Conservation (phyloP, 2,888 invertebrate genomes). For the Cynaeus angustus region DNA sequence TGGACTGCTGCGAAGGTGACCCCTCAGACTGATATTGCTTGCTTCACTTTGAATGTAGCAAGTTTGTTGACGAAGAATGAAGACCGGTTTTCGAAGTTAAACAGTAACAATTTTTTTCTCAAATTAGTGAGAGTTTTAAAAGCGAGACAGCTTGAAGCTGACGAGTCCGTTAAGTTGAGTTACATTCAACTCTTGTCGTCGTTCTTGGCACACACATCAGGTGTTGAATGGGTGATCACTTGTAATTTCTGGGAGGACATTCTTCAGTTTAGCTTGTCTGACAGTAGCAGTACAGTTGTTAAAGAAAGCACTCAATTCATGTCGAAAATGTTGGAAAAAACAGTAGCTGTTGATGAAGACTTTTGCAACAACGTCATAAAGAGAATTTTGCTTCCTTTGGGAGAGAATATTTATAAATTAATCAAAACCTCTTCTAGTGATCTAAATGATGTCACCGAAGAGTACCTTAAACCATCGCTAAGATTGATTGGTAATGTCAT, state of each 20-base stretch:
- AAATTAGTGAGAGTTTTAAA: conserved; percentile 15
- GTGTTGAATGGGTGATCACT: conserved; percentile 78
- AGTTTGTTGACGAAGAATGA: conserved; percentile 77
- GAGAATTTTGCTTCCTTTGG: conserved; percentile 69
- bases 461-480: not conserved
- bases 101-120: conserved; percentile 67
- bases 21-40: conserved; percentile 59
- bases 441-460: conserved; percentile 19
- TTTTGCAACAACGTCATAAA: conserved; percentile 75
- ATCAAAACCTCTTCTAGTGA: conserved; percentile 58
- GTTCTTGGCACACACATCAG: conserved; percentile 77
- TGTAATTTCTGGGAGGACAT: conserved; percentile 79
- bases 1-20: conserved; percentile 59
- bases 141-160: not conserved
- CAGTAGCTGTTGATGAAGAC: conserved; percentile 72
- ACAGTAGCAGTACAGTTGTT: conserved; percentile 66
- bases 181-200: conserved; percentile 78
- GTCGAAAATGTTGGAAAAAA: conserved; percentile 74
- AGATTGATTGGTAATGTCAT: conserved; percentile 74
- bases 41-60: conserved; percentile 79
- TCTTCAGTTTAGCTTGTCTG: conserved; percentile 75
- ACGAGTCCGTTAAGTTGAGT: conserved; percentile 74
- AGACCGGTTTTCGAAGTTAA: conserved; percentile 75
- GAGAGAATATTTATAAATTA: not conserved
- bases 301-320: conserved; percentile 76